Conservation (phyloP, 2,113 vertebrate genomes). For the Poicephalus meyeri region DNA sequence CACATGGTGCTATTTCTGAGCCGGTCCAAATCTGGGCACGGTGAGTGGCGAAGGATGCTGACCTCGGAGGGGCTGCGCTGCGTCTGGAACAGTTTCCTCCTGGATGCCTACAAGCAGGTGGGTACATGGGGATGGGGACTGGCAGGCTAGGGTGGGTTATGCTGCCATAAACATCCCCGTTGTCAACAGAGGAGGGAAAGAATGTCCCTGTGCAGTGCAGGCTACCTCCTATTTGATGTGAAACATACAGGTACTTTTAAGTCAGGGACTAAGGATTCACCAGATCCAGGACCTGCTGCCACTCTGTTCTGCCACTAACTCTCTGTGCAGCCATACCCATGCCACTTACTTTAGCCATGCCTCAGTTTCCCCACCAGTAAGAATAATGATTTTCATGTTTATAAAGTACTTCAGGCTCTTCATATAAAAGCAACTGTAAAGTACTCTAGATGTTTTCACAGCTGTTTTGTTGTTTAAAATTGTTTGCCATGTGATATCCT, state of each 20-base stretch:
- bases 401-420: not conserved
- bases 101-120: conserved; percentile 97
- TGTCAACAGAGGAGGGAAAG: not conserved
- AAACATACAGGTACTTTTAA: not conserved
- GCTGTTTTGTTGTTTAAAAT: not conserved
- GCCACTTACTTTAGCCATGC: not conserved
- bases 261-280: not conserved
- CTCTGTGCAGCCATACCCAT: not conserved
- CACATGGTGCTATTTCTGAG: conserved; percentile 89
- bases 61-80: conserved; percentile 93
- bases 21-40: conserved; percentile 80
- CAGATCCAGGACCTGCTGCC: not conserved
- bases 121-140: conserved; percentile 52
- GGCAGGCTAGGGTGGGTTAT: fast-evolving
- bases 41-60: conserved; percentile 92
- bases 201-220: fast-evolving
- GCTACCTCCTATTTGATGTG: fast-evolving
- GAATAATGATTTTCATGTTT: not conserved
- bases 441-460: not conserved
- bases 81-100: conserved; percentile 95
- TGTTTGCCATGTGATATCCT: not conserved
- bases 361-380: not conserved
- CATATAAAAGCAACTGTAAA: not conserved
- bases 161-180: not conserved
- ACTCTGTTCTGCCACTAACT: not conserved